Evolutionary conservation across 2,113 vertebrate species (phyloP).

Genomic region (Chaetorhynchus papuensis): DNA sequence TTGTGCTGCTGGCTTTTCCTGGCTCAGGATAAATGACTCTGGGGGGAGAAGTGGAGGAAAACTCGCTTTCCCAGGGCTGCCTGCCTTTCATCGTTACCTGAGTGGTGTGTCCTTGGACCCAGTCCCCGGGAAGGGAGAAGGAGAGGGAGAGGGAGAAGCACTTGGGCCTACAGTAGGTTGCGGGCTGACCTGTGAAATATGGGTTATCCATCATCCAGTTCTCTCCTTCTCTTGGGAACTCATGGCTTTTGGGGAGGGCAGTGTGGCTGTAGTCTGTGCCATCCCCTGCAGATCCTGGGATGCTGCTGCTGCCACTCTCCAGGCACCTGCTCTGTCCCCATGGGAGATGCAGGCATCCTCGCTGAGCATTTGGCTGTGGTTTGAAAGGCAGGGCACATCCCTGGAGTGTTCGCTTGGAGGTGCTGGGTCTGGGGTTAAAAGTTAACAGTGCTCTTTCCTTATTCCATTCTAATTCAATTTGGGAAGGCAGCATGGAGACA

Average conservation of each 20-base stretch:
- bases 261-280: background rate
- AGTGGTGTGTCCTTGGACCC: background rate
- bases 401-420: background rate
- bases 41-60: background rate
- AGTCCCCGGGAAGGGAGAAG: background rate
- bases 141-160: background rate
- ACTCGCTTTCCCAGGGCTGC: background rate
- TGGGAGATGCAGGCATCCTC: background rate
- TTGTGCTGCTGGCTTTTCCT: background rate
- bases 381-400: background rate
- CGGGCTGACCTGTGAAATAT: background rate
- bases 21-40: background rate
- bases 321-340: background rate
- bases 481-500: slow-evolving; percentile 6
- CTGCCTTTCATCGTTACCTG: background rate
- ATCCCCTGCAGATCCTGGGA: background rate
- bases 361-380: rapidly evolving
- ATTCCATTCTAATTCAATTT: slow-evolving; percentile 11
- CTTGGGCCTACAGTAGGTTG: rapidly evolving
- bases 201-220: background rate
- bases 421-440: background rate
- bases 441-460: slow-evolving; percentile 11
- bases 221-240: background rate
- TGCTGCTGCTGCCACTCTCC: background rate
- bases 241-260: background rate